Base-by-base conservation (phyloP, 1,140 invertebrate genomes). In the Penaeus chinensis region DNA sequence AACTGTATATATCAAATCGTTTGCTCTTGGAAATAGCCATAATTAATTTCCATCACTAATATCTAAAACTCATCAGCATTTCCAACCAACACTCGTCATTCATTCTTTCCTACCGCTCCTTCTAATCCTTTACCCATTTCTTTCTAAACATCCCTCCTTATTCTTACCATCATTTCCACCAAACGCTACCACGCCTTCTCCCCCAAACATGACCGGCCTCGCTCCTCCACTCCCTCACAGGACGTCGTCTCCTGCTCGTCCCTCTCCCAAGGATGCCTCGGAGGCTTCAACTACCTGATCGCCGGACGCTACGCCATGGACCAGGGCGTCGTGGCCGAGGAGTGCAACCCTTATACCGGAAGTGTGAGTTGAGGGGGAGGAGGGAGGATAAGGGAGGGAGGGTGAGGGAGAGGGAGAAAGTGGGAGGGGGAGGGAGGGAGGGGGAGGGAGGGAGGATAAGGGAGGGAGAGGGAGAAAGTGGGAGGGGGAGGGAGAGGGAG, bases 261-360 rank as follows among this genome's bases (percentile, higher is more conserved):
- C 90, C 93, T 93, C 86, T 92, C 93, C 54, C 93, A 94, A 85
- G 91, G 93, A 11, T 94, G 94, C 91, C 91, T 91, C 7, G 94
- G 94, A 27, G 94, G 94, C 2, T 94, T 94, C 89, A 92, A 93
- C 3, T 94, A 94, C 89, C 92, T 94, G 66, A 93, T 94, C 89
- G 93, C 91, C 82, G 94, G 94, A 13, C 91, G 92, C 84, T 92
- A 93, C 89, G 91, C 89, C 11, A 87, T 89, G 61, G 94, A 94
- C 89, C 94, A 92, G 91, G 93, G 94, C 24, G 89, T 94, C 10
- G 92, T 93, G 16, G 90, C 91, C 5, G 94, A 94, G 89, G 85
- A 91, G 16, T 94, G 93, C 87, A 92, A 93, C 91, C 93, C 93
- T 16, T 94, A 94, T 89, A 89, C 91, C 16, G 91, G 92, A 77